phyloP scores from a whole-genome alignment of 2,113 vertebrate genomes.

The Aramus guarauna region DNA sequence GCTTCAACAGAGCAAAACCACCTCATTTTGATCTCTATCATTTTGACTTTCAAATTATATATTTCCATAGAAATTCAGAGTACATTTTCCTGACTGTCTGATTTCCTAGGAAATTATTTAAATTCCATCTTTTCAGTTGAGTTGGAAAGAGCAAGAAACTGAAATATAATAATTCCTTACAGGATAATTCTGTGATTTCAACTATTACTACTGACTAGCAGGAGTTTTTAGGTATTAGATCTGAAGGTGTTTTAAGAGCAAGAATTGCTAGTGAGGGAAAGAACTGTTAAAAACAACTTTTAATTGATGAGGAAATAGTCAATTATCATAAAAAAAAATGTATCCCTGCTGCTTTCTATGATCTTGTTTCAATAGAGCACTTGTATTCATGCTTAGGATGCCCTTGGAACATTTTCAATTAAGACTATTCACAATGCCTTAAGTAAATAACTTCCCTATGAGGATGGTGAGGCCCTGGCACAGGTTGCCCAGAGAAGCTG shows the following conservation, averaged over 20 bases:
- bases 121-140: neutral
- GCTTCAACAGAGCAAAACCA: neutral
- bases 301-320: neutral
- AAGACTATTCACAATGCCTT: neutral
- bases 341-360: neutral
- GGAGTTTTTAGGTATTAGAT: neutral
- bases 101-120: constrained; percentile 8
- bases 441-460: neutral
- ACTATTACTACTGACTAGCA: neutral
- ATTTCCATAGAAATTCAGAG: neutral
- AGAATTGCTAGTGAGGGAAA: neutral
- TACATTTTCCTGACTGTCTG: neutral
- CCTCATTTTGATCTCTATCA: neutral
- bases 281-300: neutral
- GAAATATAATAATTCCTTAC: neutral
- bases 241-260: neutral
- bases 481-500: too few relatives aligned
- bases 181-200: neutral
- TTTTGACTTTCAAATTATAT: neutral
- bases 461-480: too few relatives aligned
- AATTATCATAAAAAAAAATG: neutral
- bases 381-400: neutral
- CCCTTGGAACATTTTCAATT: neutral
- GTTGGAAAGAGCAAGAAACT: neutral
- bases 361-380: neutral